Evolutionary conservation across 1,140 invertebrate species (phyloP).

Genomic region (Drosophila yakuba): DNA sequence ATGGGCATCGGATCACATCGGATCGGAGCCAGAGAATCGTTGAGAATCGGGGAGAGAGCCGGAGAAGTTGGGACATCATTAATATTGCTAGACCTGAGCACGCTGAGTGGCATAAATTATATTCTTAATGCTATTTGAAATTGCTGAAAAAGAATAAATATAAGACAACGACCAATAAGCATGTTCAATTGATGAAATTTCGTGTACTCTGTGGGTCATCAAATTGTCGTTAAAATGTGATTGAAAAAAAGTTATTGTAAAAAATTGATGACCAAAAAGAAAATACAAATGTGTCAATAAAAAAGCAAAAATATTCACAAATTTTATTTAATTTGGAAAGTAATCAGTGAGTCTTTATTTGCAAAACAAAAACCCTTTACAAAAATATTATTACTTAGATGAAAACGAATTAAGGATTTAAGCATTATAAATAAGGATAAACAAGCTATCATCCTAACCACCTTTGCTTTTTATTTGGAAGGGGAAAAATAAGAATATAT

Average conservation of each 20-base stretch:
- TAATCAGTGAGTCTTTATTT: too few species aligned
- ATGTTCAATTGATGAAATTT: slow-evolving; percentile 20
- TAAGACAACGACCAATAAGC: slow-evolving; percentile 25
- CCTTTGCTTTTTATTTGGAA: too few species aligned
- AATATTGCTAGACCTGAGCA: slow-evolving; percentile 63
- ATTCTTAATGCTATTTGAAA: slow-evolving; percentile 76
- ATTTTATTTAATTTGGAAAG: not conserved
- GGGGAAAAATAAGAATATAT: too few species aligned
- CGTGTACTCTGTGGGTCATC: slow-evolving; percentile 44
- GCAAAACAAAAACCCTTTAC: not conserved
- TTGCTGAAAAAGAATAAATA: slow-evolving; percentile 53
- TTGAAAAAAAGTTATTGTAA: not conserved
- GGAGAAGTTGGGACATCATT: slow-evolving; percentile 48
- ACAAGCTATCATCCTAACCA: too few species aligned
- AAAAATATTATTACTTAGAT: too few species aligned
- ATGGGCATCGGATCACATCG: not conserved
- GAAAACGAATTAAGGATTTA: too few species aligned
- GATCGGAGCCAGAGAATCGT: slow-evolving; percentile 21
- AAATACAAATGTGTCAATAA: too few species aligned
- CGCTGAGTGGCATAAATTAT: slow-evolving; percentile 75
- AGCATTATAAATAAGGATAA: too few species aligned
- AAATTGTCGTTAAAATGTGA: slow-evolving; percentile 18
- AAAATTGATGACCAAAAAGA: not conserved
- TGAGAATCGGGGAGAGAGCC: slow-evolving; percentile 47
- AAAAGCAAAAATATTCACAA: not conserved